Conservation (phyloP, 2,797 vertebrate species). For the Acanthis flammea region DNA sequence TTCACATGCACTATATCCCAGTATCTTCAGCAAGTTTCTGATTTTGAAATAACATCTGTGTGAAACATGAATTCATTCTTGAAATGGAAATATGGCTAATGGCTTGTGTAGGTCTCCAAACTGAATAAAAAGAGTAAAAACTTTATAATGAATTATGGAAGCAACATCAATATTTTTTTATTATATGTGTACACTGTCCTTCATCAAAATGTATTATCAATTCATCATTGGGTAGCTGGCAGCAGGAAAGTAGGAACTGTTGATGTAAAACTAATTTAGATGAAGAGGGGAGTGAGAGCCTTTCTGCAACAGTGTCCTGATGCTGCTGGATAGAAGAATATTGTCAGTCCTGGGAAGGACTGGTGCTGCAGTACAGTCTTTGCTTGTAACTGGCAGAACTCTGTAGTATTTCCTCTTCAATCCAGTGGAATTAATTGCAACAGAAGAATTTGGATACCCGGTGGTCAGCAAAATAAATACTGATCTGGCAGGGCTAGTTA, state of each 20-base stretch:
- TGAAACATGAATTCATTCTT: neutral
- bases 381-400: constrained; percentile 25
- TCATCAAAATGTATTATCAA: neutral
- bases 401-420: constrained; percentile 17
- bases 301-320: neutral
- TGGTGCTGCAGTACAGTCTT: constrained; percentile 29
- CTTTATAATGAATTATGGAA: neutral
- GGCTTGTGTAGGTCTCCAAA: neutral
- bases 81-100: neutral
- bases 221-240: neutral
- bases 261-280: constrained; percentile 51
- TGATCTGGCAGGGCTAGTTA: constrained; percentile 35
- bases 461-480: constrained; percentile 51
- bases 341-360: neutral
- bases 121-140: neutral
- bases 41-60: neutral
- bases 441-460: constrained; percentile 30
- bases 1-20: neutral
- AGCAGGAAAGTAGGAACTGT: constrained; percentile 44
- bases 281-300: neutral
- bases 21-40: neutral
- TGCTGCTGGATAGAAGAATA: neutral
- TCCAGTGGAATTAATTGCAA: constrained; percentile 15
- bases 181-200: neutral
- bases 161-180: neutral